Evolutionary conservation across 2,113 vertebrate species (phyloP).

Genomic region (Hippocampus abdominalis): DNA sequence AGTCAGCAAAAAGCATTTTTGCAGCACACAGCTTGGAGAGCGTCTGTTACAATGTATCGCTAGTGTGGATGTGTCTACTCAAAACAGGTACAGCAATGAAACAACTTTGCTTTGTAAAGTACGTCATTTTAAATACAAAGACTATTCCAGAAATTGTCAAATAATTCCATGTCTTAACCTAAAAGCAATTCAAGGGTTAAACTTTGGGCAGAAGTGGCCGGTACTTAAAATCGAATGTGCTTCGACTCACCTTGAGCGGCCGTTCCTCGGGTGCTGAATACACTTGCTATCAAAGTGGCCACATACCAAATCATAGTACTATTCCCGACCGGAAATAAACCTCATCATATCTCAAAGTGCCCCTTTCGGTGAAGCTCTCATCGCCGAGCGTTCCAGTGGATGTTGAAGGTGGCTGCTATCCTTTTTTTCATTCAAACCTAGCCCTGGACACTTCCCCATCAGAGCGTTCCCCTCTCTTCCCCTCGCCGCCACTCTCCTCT

Average conservation of each 20-base stretch:
- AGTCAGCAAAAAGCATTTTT: neutral
- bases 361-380: constrained; percentile 68
- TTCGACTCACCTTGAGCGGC: constrained; percentile 98
- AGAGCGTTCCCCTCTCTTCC: constrained; percentile 68
- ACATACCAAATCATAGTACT: constrained; percentile 99
- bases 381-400: constrained; percentile 56
- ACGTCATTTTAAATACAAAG: constrained; percentile 12
- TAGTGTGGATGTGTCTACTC: constrained; percentile 3
- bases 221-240: constrained; percentile 63
- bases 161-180: neutral
- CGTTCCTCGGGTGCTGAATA: constrained; percentile 91
- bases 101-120: constrained; percentile 47
- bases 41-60: neutral
- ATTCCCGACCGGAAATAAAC: constrained; percentile 82
- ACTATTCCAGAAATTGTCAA: neutral
- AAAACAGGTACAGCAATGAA: constrained; percentile 38
- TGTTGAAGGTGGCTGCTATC: constrained; percentile 54
- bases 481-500: constrained; percentile 64
- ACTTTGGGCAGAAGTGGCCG: constrained; percentile 2
- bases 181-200: neutral
- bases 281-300: constrained; percentile 99
- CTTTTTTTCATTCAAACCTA: constrained; percentile 57
- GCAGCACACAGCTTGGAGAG: neutral
- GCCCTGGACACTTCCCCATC: constrained; percentile 70
- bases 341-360: constrained; percentile 85